A percentile compares a stretch with the other conserved stretches of the same genome.
phyloP scores from a whole-genome alignment of 2,113 vertebrate species.

The Ancistrus triradiatus region DNA sequence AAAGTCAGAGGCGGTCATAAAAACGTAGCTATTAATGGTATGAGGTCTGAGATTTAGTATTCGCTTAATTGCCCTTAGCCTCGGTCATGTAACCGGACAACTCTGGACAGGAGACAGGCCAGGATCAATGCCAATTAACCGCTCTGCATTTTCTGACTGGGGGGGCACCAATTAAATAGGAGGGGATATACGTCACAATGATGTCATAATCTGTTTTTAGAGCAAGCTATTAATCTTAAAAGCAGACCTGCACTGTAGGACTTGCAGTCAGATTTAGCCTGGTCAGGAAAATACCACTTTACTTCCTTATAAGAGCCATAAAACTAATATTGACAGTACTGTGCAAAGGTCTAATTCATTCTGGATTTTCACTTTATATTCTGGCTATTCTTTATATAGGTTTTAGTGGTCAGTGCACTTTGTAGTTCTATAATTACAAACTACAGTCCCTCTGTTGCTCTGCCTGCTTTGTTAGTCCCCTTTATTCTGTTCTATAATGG shows the following conservation, averaged over 20 bases:
- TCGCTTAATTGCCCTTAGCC: constrained; percentile 36
- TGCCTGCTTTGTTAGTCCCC: too few relatives aligned
- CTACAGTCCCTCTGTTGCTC: too few relatives aligned
- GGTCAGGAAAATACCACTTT: constrained; percentile 18
- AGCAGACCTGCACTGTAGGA: background rate
- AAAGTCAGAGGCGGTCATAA: background rate
- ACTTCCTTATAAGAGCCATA: too few relatives aligned
- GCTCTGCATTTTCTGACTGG: constrained; percentile 49
- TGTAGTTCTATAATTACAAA: too few relatives aligned
- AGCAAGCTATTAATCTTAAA: constrained; percentile 31
- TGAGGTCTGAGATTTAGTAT: constrained; percentile 33
- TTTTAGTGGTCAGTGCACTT: too few relatives aligned
- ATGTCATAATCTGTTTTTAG: constrained; percentile 23
- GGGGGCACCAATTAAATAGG: background rate
- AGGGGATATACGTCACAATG: constrained; percentile 28
- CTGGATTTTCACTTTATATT: too few relatives aligned
- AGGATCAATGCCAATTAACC: constrained; percentile 51
- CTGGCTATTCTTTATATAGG: too few relatives aligned
- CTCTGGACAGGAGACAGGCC: constrained; percentile 38
- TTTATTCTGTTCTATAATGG: too few relatives aligned
- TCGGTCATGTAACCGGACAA: constrained; percentile 33
- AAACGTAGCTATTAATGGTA: background rate
- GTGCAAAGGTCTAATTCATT: too few relatives aligned
- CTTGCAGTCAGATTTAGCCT: constrained; percentile 23
- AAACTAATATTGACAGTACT: too few relatives aligned